phyloP scores from a whole-genome alignment of 2,113 vertebrate species.

The Gulo gulo region DNA sequence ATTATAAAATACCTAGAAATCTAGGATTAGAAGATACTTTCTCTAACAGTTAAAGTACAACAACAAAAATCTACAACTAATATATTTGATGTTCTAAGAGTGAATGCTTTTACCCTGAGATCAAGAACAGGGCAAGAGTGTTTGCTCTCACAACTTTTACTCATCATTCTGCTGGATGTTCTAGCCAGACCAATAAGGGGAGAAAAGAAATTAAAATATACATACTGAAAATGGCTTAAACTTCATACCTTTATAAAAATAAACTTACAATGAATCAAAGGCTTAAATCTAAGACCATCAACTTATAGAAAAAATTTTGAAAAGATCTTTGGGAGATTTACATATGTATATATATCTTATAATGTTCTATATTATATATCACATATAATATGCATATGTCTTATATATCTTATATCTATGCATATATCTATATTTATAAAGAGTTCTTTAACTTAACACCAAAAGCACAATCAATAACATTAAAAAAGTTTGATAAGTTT shows the following conservation, averaged over 20 bases:
- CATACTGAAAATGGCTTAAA: not conserved
- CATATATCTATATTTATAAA: not conserved
- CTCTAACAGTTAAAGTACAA: not conserved
- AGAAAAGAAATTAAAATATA: not conserved
- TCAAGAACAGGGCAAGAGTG: not conserved
- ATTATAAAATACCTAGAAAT: not conserved
- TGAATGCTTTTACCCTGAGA: not conserved
- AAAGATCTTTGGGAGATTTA: not conserved
- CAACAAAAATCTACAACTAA: not conserved
- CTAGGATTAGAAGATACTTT: not conserved
- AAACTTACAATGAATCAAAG: not conserved
- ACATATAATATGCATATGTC: not conserved
- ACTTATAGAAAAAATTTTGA: too few species aligned
- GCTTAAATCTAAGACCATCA: not conserved
- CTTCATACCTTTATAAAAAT: not conserved
- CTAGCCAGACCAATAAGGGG: rapidly evolving
- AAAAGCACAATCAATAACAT: not conserved
- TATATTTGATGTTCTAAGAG: not conserved
- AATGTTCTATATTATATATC: not conserved
- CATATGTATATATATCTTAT: not conserved
- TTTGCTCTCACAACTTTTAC: not conserved
- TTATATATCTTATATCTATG: not conserved
- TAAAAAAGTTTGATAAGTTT: not conserved
- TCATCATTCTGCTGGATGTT: not conserved
- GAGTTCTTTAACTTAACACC: not conserved